Evolutionary conservation across 2,113 vertebrate species (phyloP).

Genomic region (Pseudorasbora parva): DNA sequence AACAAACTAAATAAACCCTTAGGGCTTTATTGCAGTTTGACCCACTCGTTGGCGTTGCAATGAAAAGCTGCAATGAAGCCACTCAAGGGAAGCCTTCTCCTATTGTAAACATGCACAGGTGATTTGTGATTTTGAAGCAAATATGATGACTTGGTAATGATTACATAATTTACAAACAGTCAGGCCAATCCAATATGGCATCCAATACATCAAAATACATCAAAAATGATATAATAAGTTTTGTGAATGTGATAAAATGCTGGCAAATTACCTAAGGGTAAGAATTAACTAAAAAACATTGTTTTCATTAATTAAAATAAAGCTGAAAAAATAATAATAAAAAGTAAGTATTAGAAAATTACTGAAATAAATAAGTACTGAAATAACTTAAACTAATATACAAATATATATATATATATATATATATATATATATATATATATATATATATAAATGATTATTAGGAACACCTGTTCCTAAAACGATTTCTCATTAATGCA

Average conservation of each 20-base stretch:
- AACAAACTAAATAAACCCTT: neutral
- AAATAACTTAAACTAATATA: neutral
- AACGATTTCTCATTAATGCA: no score
- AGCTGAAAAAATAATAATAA: neutral
- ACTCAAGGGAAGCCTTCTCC: neutral
- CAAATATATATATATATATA: neutral
- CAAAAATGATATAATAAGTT: no score
- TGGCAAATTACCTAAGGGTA: no score
- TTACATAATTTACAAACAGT: neutral
- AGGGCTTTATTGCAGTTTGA: conserved; percentile 1
- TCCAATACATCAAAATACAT: no score
- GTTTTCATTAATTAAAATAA: neutral
- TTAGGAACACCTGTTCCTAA: no score
- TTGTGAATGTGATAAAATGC: no score
- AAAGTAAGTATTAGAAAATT: neutral
- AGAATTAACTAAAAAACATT: no score
- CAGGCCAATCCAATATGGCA: neutral
- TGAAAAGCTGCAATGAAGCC: neutral
- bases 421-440: no score
- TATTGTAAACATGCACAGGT: neutral
- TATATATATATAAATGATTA: no score
- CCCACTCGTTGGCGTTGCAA: neutral
- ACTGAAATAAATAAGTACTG: no score
- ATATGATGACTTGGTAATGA: neutral
- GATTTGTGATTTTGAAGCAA: neutral